These are phyloP conservation scores for Drosophila grimshawi DNA, from an alignment of 1,140 invertebrate species.

Conservation along the genomic window DNA sequence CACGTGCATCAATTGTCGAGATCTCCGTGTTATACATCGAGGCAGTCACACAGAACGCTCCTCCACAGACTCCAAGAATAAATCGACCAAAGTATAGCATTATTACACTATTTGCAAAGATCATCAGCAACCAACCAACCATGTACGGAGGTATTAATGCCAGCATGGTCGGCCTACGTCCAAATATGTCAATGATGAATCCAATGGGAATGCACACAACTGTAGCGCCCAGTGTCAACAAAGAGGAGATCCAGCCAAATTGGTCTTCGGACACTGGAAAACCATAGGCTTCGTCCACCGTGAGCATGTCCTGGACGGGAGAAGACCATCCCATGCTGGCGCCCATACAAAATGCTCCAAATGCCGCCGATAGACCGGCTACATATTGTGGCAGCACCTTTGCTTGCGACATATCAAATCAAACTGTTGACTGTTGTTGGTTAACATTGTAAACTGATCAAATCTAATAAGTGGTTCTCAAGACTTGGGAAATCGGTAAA, in stretches of 20 bases:
- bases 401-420: slow-evolving; percentile 47
- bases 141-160: slow-evolving; percentile 88
- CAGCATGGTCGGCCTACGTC: slow-evolving; percentile 89
- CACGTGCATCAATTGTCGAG: slow-evolving; percentile 88
- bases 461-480: not conserved
- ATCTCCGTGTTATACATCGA: slow-evolving; percentile 91
- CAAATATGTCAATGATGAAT: slow-evolving; percentile 88
- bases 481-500: not conserved
- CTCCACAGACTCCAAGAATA: slow-evolving; percentile 88
- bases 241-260: slow-evolving; percentile 70
- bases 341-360: slow-evolving; percentile 87
- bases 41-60: slow-evolving; percentile 90
- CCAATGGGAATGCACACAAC: slow-evolving; percentile 88
- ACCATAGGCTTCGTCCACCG: slow-evolving; percentile 79
- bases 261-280: slow-evolving; percentile 70
- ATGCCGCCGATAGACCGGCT: slow-evolving; percentile 85
- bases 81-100: slow-evolving; percentile 89
- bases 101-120: slow-evolving; percentile 86
- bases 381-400: slow-evolving; percentile 72
- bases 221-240: slow-evolving; percentile 84
- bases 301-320: slow-evolving; percentile 85
- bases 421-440: slow-evolving; percentile 36
- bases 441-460: too few species aligned
- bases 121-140: slow-evolving; percentile 88
- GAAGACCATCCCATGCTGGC: slow-evolving; percentile 89